Base-by-base conservation (phyloP, 2,888 invertebrate genomes). In the Patella pellucida region DNA sequence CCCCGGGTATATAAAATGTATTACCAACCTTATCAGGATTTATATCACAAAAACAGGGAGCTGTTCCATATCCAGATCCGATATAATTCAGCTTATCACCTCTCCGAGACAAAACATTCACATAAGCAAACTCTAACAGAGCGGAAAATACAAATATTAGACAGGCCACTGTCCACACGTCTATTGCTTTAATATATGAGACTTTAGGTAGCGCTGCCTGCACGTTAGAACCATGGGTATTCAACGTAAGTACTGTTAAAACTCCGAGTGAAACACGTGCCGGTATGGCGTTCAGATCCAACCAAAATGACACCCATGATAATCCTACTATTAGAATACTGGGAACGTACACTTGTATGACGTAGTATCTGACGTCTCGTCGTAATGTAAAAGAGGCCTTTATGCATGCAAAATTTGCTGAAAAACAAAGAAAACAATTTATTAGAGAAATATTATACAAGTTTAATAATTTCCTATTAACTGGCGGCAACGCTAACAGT, bases 291-390 rank as follows among this genome's bases (percentile, higher is more conserved):
- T 97, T 96, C 67, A 86, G 79, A 75, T 85, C 96, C 86, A 97
- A 96, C 97, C 97, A 97, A 92, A 97, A 97, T 0, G 96, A 96
- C 84, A 97, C 96, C 97, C 97, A 97, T 94, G 96, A 96, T 96
- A 97, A 96, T 76, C 97, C 96, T 69, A 97, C 97, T 89, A 97
- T 96, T 82, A 96, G 93, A 0, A 96, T 96, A 1, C 96, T 96
- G 0, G 96, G 96, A 85, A 96, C 96, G 91, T 97, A 97, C 0
- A 96, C 96, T 92, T 97, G 96, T 91, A 97, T 96, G 74, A 97
- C 93, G 89, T 96, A 96, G 92, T 96, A 97, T 31, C 96, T 96
- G 27, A 97, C 92, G 1, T 96, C 94, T 5, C 97, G 93, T 68
- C 94, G 94, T 76, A 97, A 92, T 90, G 95, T 96, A 91, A 97